Conservation (phyloP, 2,888 invertebrate genomes). For the Polydrusus cervinus region DNA sequence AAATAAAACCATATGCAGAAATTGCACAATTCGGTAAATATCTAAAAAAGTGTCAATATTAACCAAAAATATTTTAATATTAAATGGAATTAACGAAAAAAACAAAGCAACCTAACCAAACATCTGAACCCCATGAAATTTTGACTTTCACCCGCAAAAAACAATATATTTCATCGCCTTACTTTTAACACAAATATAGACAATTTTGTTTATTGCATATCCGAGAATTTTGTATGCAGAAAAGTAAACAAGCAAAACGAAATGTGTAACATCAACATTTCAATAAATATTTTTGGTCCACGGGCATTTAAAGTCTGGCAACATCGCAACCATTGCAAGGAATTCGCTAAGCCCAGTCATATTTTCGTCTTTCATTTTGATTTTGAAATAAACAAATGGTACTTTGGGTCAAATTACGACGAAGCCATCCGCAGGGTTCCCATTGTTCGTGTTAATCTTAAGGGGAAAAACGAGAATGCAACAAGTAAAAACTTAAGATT, state of each 20-base stretch:
- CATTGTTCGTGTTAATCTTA: not conserved
- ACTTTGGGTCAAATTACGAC: slow-evolving; percentile 44
- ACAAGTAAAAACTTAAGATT: slow-evolving; percentile 6
- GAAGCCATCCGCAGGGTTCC: slow-evolving; percentile 21
- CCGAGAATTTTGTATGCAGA: not conserved
- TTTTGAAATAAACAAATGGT: slow-evolving; percentile 49
- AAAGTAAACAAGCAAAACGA: not conserved
- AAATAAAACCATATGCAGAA: too few relatives aligned
- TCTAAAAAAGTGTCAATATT: too few relatives aligned
- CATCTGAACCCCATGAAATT: too few relatives aligned
- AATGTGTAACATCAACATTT: too few relatives aligned
- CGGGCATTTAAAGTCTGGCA: slow-evolving; percentile 32
- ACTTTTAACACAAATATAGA: too few relatives aligned
- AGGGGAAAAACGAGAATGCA: not conserved
- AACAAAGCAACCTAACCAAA: too few relatives aligned
- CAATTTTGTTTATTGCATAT: too few relatives aligned
- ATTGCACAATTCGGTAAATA: too few relatives aligned
- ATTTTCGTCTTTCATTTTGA: slow-evolving; percentile 49
- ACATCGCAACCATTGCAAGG: slow-evolving; percentile 37
- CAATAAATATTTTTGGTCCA: slow-evolving; percentile 1
- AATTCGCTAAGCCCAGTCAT: slow-evolving; percentile 49
- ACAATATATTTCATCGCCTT: too few relatives aligned
- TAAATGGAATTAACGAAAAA: too few relatives aligned
- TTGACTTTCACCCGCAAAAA: too few relatives aligned
- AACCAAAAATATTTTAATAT: too few relatives aligned